Base-by-base conservation (phyloP, 2,888 invertebrate genomes). In the Lissocephala sabroskyi region DNA sequence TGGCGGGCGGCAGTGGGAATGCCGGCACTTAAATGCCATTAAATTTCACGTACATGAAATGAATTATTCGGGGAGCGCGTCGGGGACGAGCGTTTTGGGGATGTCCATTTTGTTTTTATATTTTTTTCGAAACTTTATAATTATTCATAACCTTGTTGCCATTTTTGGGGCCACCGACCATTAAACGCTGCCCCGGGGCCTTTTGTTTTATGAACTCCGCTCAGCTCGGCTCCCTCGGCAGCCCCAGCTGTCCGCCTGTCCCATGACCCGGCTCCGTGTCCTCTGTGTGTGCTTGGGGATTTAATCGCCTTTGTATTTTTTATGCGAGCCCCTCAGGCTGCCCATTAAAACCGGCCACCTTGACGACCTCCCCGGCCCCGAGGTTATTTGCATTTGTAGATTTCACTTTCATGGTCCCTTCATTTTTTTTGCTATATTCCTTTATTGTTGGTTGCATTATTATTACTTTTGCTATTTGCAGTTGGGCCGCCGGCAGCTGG, bases 1-100 rank as follows among this genome's bases (percentile, higher is more conserved):
- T 53, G 56, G 44, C 3, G 30, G 59, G 50, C 52, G 18, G 13
- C 33, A 36, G 29, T 52, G 52, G 63, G 62, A 60, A 61, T 56
- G 65, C 59, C 63, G 62, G 73, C 77, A 77, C 75, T 78, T 79
- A 73, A 78, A 77, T 71, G 67, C 73, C 74, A 79, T 79, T 75
- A 79, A 65, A 77, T 62, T 78, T 78, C 70, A 64, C 23, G 60
- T 71, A 61, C 55, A 73, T 55, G 55, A 56, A 58, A n/a, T n/a
- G n/a, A n/a, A n/a, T n/a, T n/a, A n/a, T n/a, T n/a, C n/a, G n/a
- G n/a, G n/a, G n/a, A n/a, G n/a, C n/a, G n/a, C n/a, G n/a, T n/a
- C n/a, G n/a, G n/a, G n/a, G n/a, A n/a, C n/a, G n/a, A n/a, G n/a
- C n/a, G n/a, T n/a, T n/a, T n/a, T n/a, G 41, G 32, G 47, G 9